Conservation (phyloP, 2,797 vertebrate species). For the Rhinatrema bivittatum region DNA sequence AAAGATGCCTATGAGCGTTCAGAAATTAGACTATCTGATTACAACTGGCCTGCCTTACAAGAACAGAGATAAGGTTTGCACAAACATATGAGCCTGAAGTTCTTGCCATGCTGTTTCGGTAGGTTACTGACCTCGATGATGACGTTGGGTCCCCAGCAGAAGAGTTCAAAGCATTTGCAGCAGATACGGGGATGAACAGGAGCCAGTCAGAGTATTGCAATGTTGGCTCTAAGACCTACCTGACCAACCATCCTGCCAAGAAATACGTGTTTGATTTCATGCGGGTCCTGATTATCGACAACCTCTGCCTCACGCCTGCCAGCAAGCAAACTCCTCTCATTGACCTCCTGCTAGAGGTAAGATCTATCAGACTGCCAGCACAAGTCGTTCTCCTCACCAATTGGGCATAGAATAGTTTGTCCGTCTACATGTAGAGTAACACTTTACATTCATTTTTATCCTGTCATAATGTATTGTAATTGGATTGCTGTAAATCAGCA, state of each 20-base stretch:
- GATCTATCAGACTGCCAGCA: no score
- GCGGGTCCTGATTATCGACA: slow-evolving; percentile 95
- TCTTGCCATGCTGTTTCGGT: no score
- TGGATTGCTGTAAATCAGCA: no score
- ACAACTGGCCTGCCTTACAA: no score
- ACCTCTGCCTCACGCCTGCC: slow-evolving; percentile 87
- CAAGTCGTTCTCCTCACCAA: not conserved
- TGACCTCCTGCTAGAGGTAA: slow-evolving; percentile 90
- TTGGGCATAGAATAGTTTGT: no score
- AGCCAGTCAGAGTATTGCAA: slow-evolving; percentile 98
- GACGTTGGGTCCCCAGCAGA: slow-evolving; percentile 91
- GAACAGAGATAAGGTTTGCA: no score
- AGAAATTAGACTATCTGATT: no score
- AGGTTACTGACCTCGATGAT: slow-evolving; percentile 92
- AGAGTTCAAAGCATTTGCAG: slow-evolving; percentile 89
- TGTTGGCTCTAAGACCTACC: slow-evolving; percentile 88
- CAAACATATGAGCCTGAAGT: no score
- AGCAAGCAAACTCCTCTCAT: slow-evolving; percentile 95
- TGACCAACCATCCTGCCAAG: slow-evolving; percentile 95
- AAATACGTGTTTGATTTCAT: slow-evolving; percentile 98
- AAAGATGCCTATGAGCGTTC: no score
- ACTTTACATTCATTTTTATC: not conserved
- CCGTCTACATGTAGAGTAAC: not conserved
- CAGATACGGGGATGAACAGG: slow-evolving; percentile 93
- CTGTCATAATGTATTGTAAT: no score